Percentiles rank a stretch among this genome's conserved stretches.
Conservation (phyloP, 2,797 vertebrate species). For the Tolypeutes matacus region DNA sequence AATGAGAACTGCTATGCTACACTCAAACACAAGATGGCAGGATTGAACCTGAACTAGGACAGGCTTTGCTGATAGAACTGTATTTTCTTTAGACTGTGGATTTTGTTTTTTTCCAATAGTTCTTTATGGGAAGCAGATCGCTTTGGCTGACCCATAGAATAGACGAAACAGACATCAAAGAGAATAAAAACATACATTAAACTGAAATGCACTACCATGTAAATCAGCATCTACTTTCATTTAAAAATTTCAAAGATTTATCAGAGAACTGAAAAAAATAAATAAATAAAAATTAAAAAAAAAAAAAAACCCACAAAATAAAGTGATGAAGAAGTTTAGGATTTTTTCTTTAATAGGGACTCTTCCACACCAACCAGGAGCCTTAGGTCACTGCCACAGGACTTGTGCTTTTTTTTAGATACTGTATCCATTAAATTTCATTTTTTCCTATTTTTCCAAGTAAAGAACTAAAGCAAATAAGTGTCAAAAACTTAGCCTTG, state of each 20-base stretch:
- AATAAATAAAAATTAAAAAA: no score
- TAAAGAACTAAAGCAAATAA: not conserved
- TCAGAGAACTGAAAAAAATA: not conserved
- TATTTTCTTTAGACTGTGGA: not conserved
- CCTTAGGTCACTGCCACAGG: not conserved
- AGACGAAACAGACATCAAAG: not conserved
- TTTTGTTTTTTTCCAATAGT: not conserved
- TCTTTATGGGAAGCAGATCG: not conserved
- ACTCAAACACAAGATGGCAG: constrained; percentile 54
- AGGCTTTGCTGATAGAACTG: not conserved
- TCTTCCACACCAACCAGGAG: not conserved
- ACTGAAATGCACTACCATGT: not conserved
- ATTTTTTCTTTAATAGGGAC: not conserved
- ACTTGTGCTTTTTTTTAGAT: not conserved
- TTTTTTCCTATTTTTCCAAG: not conserved
- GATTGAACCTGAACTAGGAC: not conserved
- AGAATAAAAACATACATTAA: not conserved
- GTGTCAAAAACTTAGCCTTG: not conserved
- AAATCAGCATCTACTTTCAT: not conserved
- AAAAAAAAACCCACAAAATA: not conserved
- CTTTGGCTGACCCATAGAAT: not conserved
- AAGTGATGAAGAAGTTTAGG: not conserved
- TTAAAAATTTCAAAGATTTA: not conserved
- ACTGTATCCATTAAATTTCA: not conserved
- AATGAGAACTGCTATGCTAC: not conserved